A percentile compares a stretch with the other conserved stretches of the same genome.
phyloP scores from a whole-genome alignment of 2,113 vertebrate species.

The Meriones unguiculatus region DNA sequence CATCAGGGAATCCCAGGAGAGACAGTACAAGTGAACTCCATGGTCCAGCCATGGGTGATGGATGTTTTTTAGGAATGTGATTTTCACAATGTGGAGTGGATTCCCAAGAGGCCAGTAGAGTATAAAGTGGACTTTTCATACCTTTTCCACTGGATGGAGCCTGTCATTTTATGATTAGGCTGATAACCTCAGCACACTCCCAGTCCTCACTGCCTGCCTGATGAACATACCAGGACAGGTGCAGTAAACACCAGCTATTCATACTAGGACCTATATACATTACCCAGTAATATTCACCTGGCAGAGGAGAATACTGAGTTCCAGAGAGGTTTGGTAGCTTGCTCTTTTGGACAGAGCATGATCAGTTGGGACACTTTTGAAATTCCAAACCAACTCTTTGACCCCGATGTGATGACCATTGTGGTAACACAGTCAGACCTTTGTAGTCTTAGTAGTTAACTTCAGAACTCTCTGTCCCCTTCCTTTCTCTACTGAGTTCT shows the following conservation, averaged over 20 bases:
- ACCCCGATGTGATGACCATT: neutral
- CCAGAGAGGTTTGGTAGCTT: neutral
- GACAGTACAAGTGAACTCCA: neutral
- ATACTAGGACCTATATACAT: neutral
- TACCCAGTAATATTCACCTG: no score
- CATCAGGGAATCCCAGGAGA: neutral
- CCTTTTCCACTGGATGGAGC: neutral
- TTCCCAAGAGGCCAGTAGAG: neutral
- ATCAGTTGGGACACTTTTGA: neutral
- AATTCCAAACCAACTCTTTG: neutral
- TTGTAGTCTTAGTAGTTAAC: neutral
- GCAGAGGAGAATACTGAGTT: no score
- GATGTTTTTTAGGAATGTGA: neutral
- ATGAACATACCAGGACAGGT: neutral
- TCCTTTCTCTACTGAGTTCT: neutral
- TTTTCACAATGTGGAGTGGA: neutral
- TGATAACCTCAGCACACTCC: neutral
- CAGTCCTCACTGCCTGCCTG: neutral
- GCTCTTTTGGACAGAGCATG: neutral
- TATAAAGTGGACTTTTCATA: neutral
- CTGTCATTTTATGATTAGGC: neutral
- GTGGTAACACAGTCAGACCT: neutral
- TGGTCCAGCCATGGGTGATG: neutral
- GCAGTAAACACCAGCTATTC: no score
- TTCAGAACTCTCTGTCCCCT: neutral